These are phyloP conservation scores for Perognathus longimembris DNA, from an alignment of 2,113 vertebrate species.

Conservation along the genomic window DNA sequence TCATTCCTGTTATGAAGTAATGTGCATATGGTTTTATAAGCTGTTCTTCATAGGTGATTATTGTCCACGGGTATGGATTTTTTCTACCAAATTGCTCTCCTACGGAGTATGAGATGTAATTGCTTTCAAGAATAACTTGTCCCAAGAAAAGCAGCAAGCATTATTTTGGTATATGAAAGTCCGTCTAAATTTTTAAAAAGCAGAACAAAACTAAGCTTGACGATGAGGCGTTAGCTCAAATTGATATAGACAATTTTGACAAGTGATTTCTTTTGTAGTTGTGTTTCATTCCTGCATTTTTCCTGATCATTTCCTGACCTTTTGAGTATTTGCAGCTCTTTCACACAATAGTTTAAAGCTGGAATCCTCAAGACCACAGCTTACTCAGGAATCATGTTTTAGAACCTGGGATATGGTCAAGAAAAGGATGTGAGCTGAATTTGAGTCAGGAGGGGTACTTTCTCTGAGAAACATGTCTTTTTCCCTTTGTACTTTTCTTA, in stretches of 20 bases:
- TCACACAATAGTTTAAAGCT: constrained; percentile 12
- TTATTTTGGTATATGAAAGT: not conserved
- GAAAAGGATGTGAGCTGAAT: not conserved
- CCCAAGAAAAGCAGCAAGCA: not conserved
- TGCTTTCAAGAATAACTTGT: not conserved
- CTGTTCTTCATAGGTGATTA: not conserved
- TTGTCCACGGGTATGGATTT: not conserved
- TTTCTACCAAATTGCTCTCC: not conserved
- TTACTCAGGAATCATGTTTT: not conserved
- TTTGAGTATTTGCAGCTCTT: constrained; percentile 6
- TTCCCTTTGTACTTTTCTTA: not conserved
- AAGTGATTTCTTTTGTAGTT: constrained; percentile 19
- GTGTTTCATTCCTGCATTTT: not conserved
- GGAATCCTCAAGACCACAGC: not conserved
- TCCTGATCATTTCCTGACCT: not conserved
- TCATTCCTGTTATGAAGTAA: not conserved
- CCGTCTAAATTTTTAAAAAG: not conserved
- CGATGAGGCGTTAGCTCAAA: not conserved
- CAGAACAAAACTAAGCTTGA: not conserved
- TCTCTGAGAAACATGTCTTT: not conserved
- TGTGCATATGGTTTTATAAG: not conserved
- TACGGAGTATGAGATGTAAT: not conserved
- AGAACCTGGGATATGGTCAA: not conserved
- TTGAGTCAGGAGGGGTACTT: not conserved
- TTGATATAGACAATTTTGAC: not conserved